A percentile compares a stretch with the other conserved stretches of the same genome.
Evolutionary conservation across 2,113 vertebrate genomes (phyloP).

Genomic region (Ploceus nigricollis): DNA sequence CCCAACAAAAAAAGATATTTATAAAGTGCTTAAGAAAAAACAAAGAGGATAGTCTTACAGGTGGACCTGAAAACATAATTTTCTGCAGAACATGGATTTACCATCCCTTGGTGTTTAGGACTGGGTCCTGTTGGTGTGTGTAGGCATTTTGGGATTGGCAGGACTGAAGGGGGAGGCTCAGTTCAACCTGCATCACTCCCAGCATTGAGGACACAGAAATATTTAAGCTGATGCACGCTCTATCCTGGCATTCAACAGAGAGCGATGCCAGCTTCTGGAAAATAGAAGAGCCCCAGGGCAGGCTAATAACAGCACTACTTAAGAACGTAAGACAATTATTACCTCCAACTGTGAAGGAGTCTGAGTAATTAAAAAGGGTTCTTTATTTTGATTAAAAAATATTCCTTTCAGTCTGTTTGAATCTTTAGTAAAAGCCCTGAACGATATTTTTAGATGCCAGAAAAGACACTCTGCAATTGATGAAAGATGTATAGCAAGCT

Average conservation of each 20-base stretch:
- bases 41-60: accelerated
- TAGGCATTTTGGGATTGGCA: background rate
- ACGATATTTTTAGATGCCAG: constrained; percentile 72
- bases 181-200: background rate
- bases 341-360: constrained; percentile 81
- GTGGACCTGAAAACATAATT: accelerated
- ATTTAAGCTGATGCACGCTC: constrained; percentile 6
- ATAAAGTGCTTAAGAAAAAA: background rate
- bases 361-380: constrained; percentile 83
- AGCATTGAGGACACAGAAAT: background rate
- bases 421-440: constrained; percentile 75
- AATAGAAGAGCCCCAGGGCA: constrained; percentile 77
- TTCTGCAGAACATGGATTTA: background rate
- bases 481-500: background rate
- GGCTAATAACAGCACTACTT: constrained; percentile 80
- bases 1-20: background rate
- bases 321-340: constrained; percentile 78
- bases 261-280: constrained; percentile 70
- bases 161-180: background rate
- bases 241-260: constrained; percentile 49
- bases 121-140: background rate
- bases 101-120: too few species aligned
- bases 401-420: constrained; percentile 78
- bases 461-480: constrained; percentile 46
- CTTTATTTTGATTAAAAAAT: constrained; percentile 84